These are phyloP conservation scores for Venturia canescens DNA, from an alignment of 1,140 invertebrate genomes.

Conservation along the genomic window DNA sequence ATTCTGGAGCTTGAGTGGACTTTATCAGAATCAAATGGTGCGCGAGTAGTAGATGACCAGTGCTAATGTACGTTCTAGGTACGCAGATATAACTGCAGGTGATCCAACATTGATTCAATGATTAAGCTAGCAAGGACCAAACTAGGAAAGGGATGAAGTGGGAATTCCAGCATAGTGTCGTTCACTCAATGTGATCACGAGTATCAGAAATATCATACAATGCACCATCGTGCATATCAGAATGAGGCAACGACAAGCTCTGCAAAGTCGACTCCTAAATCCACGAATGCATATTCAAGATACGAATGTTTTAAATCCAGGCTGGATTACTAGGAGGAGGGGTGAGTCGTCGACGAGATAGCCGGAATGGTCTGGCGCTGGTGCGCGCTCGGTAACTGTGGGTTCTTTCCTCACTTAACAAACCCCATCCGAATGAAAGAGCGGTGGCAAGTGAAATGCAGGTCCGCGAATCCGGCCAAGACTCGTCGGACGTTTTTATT, in stretches of 20 bases:
- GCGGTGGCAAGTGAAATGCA: slow-evolving; percentile 42
- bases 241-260: slow-evolving; percentile 22
- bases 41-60: not conserved
- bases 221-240: slow-evolving; percentile 33
- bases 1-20: not conserved
- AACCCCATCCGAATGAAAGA: not conserved
- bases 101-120: not conserved
- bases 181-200: not conserved
- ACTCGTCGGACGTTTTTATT: slow-evolving; percentile 61
- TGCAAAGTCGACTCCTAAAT: slow-evolving; percentile 52
- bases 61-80: slow-evolving; percentile 4
- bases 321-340: slow-evolving; percentile 65
- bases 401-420: slow-evolving; percentile 5
- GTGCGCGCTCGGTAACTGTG: not conserved
- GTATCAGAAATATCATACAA: not conserved
- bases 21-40: not conserved
- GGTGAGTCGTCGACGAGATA: slow-evolving; percentile 24
- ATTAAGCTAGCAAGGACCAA: not conserved
- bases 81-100: not conserved
- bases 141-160: slow-evolving; percentile 6
- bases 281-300: slow-evolving; percentile 71
- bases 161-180: not conserved
- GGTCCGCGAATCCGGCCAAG: slow-evolving; percentile 41
- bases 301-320: slow-evolving; percentile 74
- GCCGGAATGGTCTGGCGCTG: not conserved